Conservation (phyloP, 2,888 invertebrate genomes). For the Athalia circularis region DNA sequence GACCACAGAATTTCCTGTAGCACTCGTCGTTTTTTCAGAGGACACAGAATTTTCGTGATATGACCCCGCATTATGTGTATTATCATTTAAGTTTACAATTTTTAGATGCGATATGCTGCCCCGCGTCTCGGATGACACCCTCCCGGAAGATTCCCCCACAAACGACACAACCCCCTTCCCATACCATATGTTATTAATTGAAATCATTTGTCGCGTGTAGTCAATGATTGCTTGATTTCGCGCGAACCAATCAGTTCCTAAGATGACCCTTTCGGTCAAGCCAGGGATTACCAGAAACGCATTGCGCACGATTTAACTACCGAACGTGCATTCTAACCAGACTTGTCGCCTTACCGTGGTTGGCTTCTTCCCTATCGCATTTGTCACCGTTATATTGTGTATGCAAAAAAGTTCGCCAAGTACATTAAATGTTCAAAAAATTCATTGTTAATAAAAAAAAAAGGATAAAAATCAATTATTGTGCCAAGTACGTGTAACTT, state of each 20-base stretch:
- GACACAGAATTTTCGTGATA: neutral
- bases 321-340: slow-evolving; percentile 40
- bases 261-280: slow-evolving; percentile 47
- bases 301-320: slow-evolving; percentile 11
- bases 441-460: no score
- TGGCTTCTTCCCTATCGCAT: slow-evolving; percentile 46
- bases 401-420: no score
- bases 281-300: slow-evolving; percentile 48
- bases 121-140: slow-evolving; percentile 1
- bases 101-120: neutral
- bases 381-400: slow-evolving; percentile 43
- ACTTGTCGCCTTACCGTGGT: slow-evolving; percentile 40
- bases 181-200: neutral
- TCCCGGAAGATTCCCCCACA: slow-evolving; percentile 1
- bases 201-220: neutral
- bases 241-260: slow-evolving; percentile 52
- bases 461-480: no score
- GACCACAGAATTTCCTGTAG: no score
- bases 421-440: no score
- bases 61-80: neutral
- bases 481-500: no score
- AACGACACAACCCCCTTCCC: slow-evolving; percentile 7
- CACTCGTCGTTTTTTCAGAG: no score
- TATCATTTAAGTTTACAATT: neutral
- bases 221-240: slow-evolving; percentile 39